Base-by-base conservation (phyloP, 2,797 vertebrate genomes). In the Clarias platycephalus region DNA sequence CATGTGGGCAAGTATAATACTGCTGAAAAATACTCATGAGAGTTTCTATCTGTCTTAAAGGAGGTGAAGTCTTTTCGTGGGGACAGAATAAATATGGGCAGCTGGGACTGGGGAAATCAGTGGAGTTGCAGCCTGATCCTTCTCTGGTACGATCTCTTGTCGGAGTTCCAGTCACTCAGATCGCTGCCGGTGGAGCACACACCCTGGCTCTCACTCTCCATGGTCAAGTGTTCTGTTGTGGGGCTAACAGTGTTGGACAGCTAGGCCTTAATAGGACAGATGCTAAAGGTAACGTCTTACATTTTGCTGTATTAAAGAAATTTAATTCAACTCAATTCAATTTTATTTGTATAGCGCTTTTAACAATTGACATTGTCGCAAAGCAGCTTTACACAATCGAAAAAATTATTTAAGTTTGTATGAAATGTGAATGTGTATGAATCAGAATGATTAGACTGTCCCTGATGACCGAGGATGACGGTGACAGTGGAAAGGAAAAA, bases 161-260 rank as follows among this genome's bases (percentile, higher is more conserved):
- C 0, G 97, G 97, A 5, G 92, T 96, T 28, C 94, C 96, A 0
- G 93, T 97, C 89, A 94, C 92, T 84, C 95, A 95, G 91, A 91
- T 97, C 83, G 91, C 94, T 58, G 96, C 96, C 1, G 97, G 97
- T 0, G 96, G 93, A 77, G 91, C 87, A 55, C 95, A 97, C 91
- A 94, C 95, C 75, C 93, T 97, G 90, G 93, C 95, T 88, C 93
- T 97, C 68, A 94, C 96, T 1, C 94, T 96, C 85, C 90, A 95
- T 1, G 95, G 94, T 87, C 93, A 94, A 87, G 95, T 96, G 40
- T 97, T 96, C 94, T 96, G 94, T 92, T 97, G 96, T 90, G 97
- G 97, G 9, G 96, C 95, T 78, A 97, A 97, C 90, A 90, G 90
- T 80, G 93, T 89, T 3, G 96, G 96, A 81, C 97, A 97, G 85